phyloP scores from a whole-genome alignment of 2,113 vertebrate species.

The Rhadina sibilatrix region DNA sequence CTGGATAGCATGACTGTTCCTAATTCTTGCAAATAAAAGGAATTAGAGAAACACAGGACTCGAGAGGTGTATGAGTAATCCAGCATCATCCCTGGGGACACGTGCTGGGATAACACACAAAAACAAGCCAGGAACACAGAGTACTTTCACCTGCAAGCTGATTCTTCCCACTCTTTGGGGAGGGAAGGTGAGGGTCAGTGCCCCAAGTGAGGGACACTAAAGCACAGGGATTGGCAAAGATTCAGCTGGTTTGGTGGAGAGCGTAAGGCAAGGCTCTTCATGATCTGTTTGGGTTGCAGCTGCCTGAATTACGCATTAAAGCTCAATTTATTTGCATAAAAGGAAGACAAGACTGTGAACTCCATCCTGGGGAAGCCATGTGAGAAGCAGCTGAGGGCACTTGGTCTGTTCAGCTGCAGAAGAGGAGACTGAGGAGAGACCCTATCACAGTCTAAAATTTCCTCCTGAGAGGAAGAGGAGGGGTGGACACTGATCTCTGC shows the following conservation, averaged over 20 bases:
- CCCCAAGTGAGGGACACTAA: neutral
- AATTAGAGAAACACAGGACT: conserved; percentile 3
- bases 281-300: neutral
- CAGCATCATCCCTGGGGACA: conserved; percentile 21
- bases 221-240: accelerated
- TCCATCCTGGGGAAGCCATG: neutral
- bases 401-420: neutral
- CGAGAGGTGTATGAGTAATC: conserved; percentile 47
- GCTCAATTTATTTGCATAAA: neutral
- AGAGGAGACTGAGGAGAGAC: neutral
- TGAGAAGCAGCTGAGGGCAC: neutral
- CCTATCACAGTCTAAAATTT: neutral
- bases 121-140: conserved; percentile 8
- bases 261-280: neutral
- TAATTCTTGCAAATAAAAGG: conserved; percentile 2
- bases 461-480: neutral
- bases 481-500: neutral
- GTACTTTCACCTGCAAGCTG: neutral
- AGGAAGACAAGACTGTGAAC: neutral
- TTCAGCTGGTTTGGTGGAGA: neutral
- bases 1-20: conserved; percentile 15
- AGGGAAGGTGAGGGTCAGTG: neutral
- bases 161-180: neutral
- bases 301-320: neutral
- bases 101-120: neutral